A percentile compares a stretch with the other conserved stretches of the same genome.
Evolutionary conservation across 2,888 invertebrate genomes (phyloP).

Genomic region (Drosophila silvestris): DNA sequence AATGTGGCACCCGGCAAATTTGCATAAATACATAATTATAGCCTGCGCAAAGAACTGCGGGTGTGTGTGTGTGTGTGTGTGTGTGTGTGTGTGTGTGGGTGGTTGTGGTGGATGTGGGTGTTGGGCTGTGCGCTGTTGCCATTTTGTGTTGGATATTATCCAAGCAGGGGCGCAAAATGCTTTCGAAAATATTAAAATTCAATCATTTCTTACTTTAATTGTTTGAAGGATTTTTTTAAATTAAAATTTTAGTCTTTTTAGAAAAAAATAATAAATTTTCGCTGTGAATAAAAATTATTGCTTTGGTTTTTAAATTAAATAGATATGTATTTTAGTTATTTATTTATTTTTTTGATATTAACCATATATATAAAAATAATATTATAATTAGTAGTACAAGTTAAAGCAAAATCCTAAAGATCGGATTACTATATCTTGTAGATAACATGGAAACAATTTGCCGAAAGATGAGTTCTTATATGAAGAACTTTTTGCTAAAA

Average conservation of each 20-base stretch:
- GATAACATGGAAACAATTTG: not conserved
- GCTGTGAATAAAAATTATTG: not conserved
- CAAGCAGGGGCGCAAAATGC: conserved; percentile 2
- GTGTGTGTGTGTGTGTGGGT: not conserved
- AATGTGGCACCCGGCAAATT: conserved; percentile 43
- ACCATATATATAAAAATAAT: not conserved
- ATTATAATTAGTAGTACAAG: not conserved
- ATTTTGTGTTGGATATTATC: conserved; percentile 7
- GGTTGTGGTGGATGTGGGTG: not conserved
- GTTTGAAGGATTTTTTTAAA: accelerated
- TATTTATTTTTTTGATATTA: not conserved
- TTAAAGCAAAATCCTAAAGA: not conserved
- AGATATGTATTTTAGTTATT: not conserved
- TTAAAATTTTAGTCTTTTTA: not conserved
- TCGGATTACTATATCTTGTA: not conserved
- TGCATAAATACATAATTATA: conserved; percentile 81
- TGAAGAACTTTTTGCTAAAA: not conserved
- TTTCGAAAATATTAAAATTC: not conserved
- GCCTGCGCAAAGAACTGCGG: conserved; percentile 24
- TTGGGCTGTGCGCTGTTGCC: not conserved
- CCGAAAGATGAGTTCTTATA: not conserved
- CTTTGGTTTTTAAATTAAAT: not conserved
- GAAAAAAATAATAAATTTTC: not conserved
- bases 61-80: not conserved
- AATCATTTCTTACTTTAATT: not conserved